These are phyloP conservation scores for Acholoe squamosa DNA, from an alignment of 2,888 invertebrate genomes.

Conservation along the genomic window DNA sequence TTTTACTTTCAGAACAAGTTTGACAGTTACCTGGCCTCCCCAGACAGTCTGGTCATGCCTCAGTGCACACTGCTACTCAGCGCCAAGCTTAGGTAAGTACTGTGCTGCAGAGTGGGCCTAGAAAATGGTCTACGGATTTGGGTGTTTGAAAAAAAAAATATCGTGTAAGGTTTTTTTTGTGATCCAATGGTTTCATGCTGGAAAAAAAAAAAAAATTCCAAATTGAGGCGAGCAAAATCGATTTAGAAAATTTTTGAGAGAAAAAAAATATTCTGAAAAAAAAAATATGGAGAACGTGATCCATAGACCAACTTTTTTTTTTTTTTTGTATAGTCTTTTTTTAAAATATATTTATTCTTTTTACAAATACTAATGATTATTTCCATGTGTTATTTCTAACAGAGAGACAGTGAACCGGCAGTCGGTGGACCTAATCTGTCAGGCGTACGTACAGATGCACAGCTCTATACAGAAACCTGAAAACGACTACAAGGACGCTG, in stretches of 20 bases:
- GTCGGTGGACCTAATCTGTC: constrained; percentile 92
- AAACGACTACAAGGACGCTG: constrained; percentile 91
- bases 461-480: constrained; percentile 90
- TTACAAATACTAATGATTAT: no score
- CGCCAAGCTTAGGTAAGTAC: constrained; percentile 85
- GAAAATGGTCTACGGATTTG: no score
- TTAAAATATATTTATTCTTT: no score
- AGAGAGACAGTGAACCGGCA: constrained; percentile 87
- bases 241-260: not conserved
- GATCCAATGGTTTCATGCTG: no score
- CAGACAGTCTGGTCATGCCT: constrained; percentile 92
- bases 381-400: not conserved
- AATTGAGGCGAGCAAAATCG: not conserved
- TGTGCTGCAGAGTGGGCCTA: no score
- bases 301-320: no score
- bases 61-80: constrained; percentile 94
- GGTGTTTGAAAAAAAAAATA: no score
- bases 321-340: no score
- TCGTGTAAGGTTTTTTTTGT: no score
- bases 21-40: constrained; percentile 92
- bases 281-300: no score
- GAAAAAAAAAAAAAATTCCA: not conserved
- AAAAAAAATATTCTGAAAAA: no score
- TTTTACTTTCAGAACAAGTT: constrained; percentile 88
- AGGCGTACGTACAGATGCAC: constrained; percentile 94